These are phyloP conservation scores for Mastomys natalensis DNA, from an alignment of 2,113 vertebrate genomes.

Conservation along the genomic window DNA sequence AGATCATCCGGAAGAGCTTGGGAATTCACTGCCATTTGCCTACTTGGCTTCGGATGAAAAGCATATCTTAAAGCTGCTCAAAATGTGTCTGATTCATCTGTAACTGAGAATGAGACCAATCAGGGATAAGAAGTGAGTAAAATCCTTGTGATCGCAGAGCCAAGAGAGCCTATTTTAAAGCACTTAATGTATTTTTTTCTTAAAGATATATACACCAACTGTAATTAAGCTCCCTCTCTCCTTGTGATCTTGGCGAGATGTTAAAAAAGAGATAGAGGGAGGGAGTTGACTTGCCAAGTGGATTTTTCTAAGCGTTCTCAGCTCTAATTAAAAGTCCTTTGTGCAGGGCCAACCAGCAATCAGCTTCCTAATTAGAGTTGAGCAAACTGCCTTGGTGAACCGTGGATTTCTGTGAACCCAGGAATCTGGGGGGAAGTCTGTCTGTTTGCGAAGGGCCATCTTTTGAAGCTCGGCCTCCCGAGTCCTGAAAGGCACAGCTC, in stretches of 20 bases:
- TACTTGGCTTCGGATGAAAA: constrained; percentile 83
- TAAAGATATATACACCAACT: constrained; percentile 89
- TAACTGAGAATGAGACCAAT: constrained; percentile 86
- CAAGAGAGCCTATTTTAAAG: constrained; percentile 88
- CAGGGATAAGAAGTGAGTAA: constrained; percentile 84
- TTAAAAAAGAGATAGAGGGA: constrained; percentile 86
- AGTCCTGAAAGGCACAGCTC: not conserved
- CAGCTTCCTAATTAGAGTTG: constrained; percentile 87
- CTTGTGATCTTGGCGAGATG: constrained; percentile 91
- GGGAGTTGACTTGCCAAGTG: constrained; percentile 87
- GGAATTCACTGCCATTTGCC: constrained; percentile 84
- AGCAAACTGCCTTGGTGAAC: constrained; percentile 86
- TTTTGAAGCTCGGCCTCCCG: not conserved
- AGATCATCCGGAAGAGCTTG: constrained; percentile 84
- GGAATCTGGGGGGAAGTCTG: constrained; percentile 79
- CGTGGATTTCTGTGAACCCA: constrained; percentile 77
- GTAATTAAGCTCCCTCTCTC: constrained; percentile 89
- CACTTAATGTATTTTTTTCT: constrained; percentile 90
- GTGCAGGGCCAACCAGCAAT: constrained; percentile 88
- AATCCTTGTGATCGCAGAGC: constrained; percentile 85
- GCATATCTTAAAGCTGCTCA: constrained; percentile 81
- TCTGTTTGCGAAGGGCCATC: constrained; percentile 7
- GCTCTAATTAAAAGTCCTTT: constrained; percentile 90
- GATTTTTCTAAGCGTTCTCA: constrained; percentile 88
- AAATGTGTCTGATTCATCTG: constrained; percentile 85